Evolutionary conservation across 2,888 invertebrate genomes (phyloP).

Genomic region (Scaptomyza polygonia): DNA sequence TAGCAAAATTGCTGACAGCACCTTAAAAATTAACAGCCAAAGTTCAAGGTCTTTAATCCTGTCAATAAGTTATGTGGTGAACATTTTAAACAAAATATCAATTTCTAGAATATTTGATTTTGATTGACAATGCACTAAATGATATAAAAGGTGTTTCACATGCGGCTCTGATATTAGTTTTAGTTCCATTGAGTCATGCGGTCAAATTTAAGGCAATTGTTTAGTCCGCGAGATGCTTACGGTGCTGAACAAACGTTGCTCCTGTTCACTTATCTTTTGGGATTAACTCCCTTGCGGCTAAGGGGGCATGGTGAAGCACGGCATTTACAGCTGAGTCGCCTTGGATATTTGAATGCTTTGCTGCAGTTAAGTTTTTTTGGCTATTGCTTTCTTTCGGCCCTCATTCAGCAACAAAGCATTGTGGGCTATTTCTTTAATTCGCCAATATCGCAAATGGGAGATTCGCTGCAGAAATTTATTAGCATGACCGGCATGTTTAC

Average conservation of each 20-base stretch:
- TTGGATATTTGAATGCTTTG: slow-evolving; percentile 78
- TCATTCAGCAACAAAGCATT: slow-evolving; percentile 80
- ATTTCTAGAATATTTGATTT: neutral
- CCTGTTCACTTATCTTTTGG: slow-evolving; percentile 77
- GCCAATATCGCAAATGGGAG: slow-evolving; percentile 82
- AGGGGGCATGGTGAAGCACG: slow-evolving; percentile 59
- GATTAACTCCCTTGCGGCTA: slow-evolving; percentile 81
- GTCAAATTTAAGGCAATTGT: slow-evolving; percentile 61
- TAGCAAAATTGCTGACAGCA: slow-evolving; percentile 30
- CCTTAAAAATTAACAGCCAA: slow-evolving; percentile 6
- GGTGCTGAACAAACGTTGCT: slow-evolving; percentile 79
- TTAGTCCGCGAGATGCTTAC: slow-evolving; percentile 81
- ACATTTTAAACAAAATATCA: neutral
- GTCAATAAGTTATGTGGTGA: slow-evolving; percentile 36
- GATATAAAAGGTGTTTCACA: slow-evolving; percentile 54
- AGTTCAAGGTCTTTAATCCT: slow-evolving; percentile 39
- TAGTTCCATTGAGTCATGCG: slow-evolving; percentile 34
- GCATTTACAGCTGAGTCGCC: slow-evolving; percentile 61
- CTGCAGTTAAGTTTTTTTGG: slow-evolving; percentile 79
- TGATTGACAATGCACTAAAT: slow-evolving; percentile 3
- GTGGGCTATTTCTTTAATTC: slow-evolving; percentile 83
- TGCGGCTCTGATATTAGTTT: slow-evolving; percentile 28
- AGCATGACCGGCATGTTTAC: slow-evolving; percentile 80
- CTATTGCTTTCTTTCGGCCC: slow-evolving; percentile 80
- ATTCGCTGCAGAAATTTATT: slow-evolving; percentile 81